Conservation (phyloP, 2,888 invertebrate species). For the Isoperla grammatica region DNA sequence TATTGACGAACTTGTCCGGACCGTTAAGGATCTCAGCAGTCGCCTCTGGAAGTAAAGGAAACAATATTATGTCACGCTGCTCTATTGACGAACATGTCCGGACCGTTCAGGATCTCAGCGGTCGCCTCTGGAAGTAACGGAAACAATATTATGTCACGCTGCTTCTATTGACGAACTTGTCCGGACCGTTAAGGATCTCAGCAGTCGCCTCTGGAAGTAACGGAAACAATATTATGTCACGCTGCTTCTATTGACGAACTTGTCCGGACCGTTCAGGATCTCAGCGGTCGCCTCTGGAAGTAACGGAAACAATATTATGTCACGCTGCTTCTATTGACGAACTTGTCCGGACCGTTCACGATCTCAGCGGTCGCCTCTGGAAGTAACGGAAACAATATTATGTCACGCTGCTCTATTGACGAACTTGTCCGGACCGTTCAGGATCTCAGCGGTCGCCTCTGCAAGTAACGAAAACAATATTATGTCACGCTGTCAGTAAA, state of each 20-base stretch:
- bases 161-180: slow-evolving; percentile 43
- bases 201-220: slow-evolving; percentile 39
- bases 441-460: slow-evolving; percentile 41
- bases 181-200: slow-evolving; percentile 42
- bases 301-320: too few relatives aligned
- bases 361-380: too few relatives aligned
- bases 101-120: slow-evolving; percentile 41
- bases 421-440: slow-evolving; percentile 43
- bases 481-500: too few relatives aligned
- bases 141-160: slow-evolving; percentile 33
- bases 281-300: too few relatives aligned
- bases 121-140: slow-evolving; percentile 36
- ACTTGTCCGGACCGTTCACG: too few relatives aligned
- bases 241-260: too few relatives aligned
- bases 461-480: too few relatives aligned
- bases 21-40: slow-evolving; percentile 41
- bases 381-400: too few relatives aligned
- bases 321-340: too few relatives aligned
- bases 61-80: too few relatives aligned
- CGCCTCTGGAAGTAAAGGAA: slow-evolving; percentile 39
- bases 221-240: too few relatives aligned
- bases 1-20: slow-evolving; percentile 43
- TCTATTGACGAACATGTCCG: slow-evolving; percentile 44
- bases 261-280: too few relatives aligned
- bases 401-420: slow-evolving; percentile 44